These are phyloP conservation scores for Temnothorax longispinosus DNA, from an alignment of 1,140 invertebrate genomes.

Conservation along the genomic window DNA sequence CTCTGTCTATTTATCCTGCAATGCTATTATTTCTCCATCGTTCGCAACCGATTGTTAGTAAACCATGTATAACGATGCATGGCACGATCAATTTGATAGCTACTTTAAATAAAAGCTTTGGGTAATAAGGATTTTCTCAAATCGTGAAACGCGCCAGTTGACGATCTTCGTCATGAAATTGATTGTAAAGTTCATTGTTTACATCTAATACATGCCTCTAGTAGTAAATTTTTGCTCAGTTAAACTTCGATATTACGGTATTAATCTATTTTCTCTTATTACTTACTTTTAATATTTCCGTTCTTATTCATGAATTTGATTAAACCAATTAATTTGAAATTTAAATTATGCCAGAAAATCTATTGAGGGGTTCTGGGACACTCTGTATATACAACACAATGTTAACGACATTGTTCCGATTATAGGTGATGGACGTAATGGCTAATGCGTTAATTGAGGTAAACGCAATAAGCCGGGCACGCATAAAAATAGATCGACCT, in stretches of 20 bases:
- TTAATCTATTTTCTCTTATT: background rate
- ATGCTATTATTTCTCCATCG: background rate
- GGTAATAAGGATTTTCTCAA: background rate
- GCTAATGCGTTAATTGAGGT: constrained; percentile 63
- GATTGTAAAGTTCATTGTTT: background rate
- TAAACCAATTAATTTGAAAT: background rate
- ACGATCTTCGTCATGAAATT: background rate
- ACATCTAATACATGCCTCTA: background rate
- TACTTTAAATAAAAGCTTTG: background rate
- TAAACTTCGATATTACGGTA: background rate
- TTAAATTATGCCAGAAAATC: background rate
- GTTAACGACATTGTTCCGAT: constrained; percentile 51
- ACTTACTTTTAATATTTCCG: background rate
- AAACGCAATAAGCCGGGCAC: constrained; percentile 50
- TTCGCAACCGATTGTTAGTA: background rate
- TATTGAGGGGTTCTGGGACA: constrained; percentile 23
- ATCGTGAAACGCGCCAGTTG: background rate
- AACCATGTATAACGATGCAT: background rate
- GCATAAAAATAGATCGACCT: constrained; percentile 72
- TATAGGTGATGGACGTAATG: constrained; percentile 39
- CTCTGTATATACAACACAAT: constrained; percentile 15
- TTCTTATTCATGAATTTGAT: background rate
- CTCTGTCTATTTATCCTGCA: background rate
- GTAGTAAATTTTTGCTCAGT: background rate
- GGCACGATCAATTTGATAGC: background rate